Base-by-base conservation (phyloP, 64 coral and sea anemone species). In the Acropora yongei region DNA sequence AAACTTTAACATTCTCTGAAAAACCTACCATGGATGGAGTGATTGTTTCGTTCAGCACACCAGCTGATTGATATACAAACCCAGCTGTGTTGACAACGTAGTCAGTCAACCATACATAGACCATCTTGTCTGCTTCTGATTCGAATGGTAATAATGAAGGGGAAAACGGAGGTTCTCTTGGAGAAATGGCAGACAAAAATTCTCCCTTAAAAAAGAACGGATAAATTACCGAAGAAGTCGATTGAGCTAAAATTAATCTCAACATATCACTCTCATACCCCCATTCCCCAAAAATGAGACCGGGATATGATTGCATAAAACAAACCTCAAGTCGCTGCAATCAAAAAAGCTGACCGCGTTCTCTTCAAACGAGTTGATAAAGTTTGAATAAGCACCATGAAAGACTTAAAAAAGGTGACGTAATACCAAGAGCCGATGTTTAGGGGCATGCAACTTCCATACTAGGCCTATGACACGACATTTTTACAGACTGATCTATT, bases 121-220 rank as follows among this genome's bases (percentile, higher is more conserved):
- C 68, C 94, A 95, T 95, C 50, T 68, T 83, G 7, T 13, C 87
- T 40, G 81, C 87, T 9, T 85, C 53, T 19, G 60, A 73, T 13
- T 69, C 77, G 1, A 16, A 1, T 39, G 94, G 82, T 17, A 95
- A 75, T 3, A n/a, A 18, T 8, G 43, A 20, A 75, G 97, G 97
- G 17, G 83, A 78, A 72, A 98, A 93, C 6, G 94, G 88, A 16
- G 97, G 91, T n/a, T 98, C 97, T 6, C 10, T 80, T 20, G 97
- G 97, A 41, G 93, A 73, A 8, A 57, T 92, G 5, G 87, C 88
- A 8, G 97, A 98, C 57, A 93, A 58, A 53, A 98, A 98, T 55
- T 98, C 97, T 3, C 97, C 97, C 97, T 98, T 69, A 0, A 87
- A 43, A 75, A 42, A 44, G 48, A 51, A 82, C 42, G 14, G 76